Percentiles rank a stretch among this genome's conserved stretches.
Conservation (phyloP, 2,888 invertebrate species). For the Limnephilus rhombicus region DNA sequence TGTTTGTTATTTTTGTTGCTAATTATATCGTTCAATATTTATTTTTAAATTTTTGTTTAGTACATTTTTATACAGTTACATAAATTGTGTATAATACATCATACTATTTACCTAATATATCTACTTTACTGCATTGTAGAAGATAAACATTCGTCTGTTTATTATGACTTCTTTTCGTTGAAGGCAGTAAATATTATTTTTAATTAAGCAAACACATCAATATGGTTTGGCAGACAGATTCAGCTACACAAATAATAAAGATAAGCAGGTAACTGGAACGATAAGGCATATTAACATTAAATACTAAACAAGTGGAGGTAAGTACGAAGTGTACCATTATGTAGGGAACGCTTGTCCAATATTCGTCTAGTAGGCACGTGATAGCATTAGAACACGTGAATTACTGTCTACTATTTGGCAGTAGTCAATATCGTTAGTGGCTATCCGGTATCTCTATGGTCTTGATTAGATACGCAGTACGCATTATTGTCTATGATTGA, state of each 20-base stretch:
- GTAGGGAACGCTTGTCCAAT: not conserved
- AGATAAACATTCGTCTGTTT: not conserved
- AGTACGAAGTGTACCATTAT: not conserved
- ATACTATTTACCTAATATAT: not conserved
- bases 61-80: too few species aligned
- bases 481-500: not conserved
- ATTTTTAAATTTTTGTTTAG: too few species aligned
- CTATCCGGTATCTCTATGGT: too few species aligned
- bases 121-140: not conserved
- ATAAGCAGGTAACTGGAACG: not conserved
- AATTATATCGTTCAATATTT: too few species aligned
- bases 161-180: slow-evolving; percentile 1
- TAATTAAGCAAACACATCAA: not conserved
- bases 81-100: too few species aligned
- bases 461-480: not conserved
- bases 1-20: too few species aligned
- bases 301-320: not conserved
- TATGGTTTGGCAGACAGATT: not conserved
- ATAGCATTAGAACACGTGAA: not conserved
- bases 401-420: not conserved
- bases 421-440: not conserved
- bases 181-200: not conserved
- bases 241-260: not conserved
- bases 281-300: not conserved
- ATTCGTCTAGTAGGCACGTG: not conserved